Evolutionary conservation across 2,113 vertebrate species (phyloP).

Genomic region (Indicator indicator): DNA sequence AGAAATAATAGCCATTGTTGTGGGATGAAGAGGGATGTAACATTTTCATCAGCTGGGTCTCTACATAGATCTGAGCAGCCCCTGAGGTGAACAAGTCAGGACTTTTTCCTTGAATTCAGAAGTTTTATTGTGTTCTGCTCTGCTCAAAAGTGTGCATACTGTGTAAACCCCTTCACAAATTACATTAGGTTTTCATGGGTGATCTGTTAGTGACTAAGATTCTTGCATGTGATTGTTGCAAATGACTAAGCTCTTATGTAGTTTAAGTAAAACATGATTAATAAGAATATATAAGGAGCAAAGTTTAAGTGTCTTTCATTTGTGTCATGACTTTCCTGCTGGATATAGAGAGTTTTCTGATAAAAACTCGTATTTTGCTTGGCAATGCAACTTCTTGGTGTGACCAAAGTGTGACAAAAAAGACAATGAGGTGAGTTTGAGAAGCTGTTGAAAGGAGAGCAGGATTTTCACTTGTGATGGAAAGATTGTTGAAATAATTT

Average conservation of each 20-base stretch:
- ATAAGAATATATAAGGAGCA: not conserved
- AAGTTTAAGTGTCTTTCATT: not conserved
- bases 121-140: not conserved
- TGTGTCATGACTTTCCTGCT: not conserved
- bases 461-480: not conserved
- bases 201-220: not conserved
- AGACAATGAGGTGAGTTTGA: not conserved
- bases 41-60: not conserved
- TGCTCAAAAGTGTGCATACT: not conserved
- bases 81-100: not conserved
- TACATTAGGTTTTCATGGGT: not conserved
- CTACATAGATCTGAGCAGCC: not conserved
- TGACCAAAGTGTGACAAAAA: not conserved
- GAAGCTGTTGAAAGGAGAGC: not conserved
- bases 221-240: not conserved
- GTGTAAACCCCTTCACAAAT: not conserved
- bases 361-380: not conserved
- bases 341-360: not conserved
- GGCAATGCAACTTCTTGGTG: not conserved
- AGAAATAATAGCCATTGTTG: not conserved
- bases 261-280: not conserved
- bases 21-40: not conserved
- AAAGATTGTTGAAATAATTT: not conserved
- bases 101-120: not conserved
- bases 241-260: not conserved